Percentiles rank a stretch among this genome's conserved stretches.
These are phyloP conservation scores for Bettongia penicillata DNA, from an alignment of 2,113 vertebrate genomes.

Conservation along the genomic window DNA sequence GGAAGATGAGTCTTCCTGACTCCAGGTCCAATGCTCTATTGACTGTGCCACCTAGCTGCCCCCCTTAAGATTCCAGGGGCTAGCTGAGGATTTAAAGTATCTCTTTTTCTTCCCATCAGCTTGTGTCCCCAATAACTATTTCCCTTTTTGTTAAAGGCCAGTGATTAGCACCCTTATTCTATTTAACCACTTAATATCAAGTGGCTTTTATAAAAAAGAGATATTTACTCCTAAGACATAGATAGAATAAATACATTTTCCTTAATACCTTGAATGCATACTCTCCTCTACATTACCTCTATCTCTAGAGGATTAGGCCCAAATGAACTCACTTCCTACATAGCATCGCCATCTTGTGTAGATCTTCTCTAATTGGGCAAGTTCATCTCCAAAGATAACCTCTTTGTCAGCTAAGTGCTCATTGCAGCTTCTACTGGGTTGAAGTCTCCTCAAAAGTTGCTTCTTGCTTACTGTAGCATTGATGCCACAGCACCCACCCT, in stretches of 20 bases:
- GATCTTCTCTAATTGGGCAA: not conserved
- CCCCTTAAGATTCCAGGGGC: not conserved
- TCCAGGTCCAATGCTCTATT: not conserved
- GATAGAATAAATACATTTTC: not conserved
- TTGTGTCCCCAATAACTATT: not conserved
- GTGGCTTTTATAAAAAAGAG: not conserved
- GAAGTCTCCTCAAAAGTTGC: not conserved
- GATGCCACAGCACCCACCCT: not conserved
- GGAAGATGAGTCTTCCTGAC: not conserved
- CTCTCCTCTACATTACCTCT: not conserved
- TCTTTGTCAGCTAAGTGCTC: not conserved
- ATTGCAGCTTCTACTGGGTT: not conserved
- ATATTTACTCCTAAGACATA: not conserved
- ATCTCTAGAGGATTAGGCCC: not conserved
- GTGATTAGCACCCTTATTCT: not conserved
- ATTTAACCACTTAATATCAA: not conserved
- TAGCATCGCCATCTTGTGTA: too few relatives aligned
- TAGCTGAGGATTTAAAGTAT: not conserved
- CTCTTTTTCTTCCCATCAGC: not conserved
- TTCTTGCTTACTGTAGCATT: not conserved
- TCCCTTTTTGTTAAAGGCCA: not conserved
- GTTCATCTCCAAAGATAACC: not conserved
- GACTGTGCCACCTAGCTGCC: not conserved
- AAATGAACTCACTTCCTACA: not conserved
- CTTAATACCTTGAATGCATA: not conserved